Percentiles rank a stretch among this genome's conserved stretches.
Evolutionary conservation across 2,888 invertebrate species (phyloP).

Genomic region (Aromia moschata): DNA sequence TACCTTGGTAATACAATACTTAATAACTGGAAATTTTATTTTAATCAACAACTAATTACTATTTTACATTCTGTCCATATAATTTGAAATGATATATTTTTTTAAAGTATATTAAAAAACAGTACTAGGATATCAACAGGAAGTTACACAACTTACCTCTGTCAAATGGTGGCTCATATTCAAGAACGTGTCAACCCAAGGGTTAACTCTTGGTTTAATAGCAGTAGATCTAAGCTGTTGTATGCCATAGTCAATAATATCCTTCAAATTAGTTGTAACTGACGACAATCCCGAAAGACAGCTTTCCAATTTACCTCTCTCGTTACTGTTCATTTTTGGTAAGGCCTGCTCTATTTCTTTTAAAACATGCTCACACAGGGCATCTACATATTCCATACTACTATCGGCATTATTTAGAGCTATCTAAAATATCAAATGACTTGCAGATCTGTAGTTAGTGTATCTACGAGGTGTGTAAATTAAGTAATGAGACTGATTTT

Average conservation of each 20-base stretch:
- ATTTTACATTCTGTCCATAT: no score
- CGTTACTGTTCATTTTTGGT: conserved; percentile 69
- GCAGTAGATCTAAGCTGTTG: conserved; percentile 81
- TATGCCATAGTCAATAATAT: conserved; percentile 81
- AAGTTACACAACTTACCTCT: no score
- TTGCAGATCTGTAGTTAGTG: no score
- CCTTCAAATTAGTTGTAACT: conserved; percentile 69
- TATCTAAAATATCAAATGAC: conserved; percentile 66
- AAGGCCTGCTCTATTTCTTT: conserved; percentile 74
- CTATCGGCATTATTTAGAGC: conserved; percentile 91
- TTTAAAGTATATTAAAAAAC: no score
- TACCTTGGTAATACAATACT: no score
- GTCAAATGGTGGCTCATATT: conserved; percentile 80
- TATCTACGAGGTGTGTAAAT: no score
- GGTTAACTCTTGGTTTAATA: conserved; percentile 84
- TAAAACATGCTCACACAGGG: conserved; percentile 80
- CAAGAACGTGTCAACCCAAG: conserved; percentile 84
- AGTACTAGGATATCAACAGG: no score
- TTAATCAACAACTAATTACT: no score
- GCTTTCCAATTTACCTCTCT: conserved; percentile 77
- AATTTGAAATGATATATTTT: no score
- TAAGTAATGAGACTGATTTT: no score
- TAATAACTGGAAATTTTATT: no score
- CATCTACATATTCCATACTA: conserved; percentile 89
- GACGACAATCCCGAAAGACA: conserved; percentile 72